These are phyloP conservation scores for Drosophila kohkoa DNA, from an alignment of 1,140 invertebrate genomes.

Conservation along the genomic window DNA sequence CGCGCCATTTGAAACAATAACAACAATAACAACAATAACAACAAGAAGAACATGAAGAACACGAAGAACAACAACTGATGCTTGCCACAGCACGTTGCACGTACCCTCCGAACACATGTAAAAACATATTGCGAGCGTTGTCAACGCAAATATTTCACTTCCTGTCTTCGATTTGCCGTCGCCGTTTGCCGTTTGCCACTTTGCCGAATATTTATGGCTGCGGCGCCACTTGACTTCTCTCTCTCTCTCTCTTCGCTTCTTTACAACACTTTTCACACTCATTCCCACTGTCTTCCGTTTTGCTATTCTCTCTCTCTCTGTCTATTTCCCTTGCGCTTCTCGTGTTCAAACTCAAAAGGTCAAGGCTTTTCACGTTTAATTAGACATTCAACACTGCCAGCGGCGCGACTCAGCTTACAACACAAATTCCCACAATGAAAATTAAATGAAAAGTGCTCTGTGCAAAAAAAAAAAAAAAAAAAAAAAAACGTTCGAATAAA, in stretches of 20 bases:
- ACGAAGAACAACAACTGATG: not conserved
- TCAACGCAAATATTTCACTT: constrained; percentile 81
- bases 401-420: constrained; percentile 15
- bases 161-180: constrained; percentile 60
- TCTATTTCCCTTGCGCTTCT: not conserved
- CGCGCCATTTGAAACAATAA: constrained; percentile 69
- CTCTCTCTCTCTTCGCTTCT: constrained; percentile 11
- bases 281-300: not conserved
- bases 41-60: too few relatives aligned
- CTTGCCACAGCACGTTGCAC: constrained; percentile 9
- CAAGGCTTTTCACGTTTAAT: constrained; percentile 75
- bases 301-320: not conserved
- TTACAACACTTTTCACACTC: not conserved
- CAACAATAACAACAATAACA: not conserved
- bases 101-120: constrained; percentile 51
- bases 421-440: constrained; percentile 11
- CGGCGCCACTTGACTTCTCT: constrained; percentile 18
- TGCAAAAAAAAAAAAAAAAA: not conserved
- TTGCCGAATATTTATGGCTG: constrained; percentile 37
- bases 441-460: constrained; percentile 9
- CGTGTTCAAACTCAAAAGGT: constrained; percentile 61
- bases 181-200: constrained; percentile 46
- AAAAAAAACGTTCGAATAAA: not conserved
- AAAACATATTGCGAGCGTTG: constrained; percentile 54
- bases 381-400: constrained; percentile 44